These are phyloP conservation scores for Lacerta agilis DNA, from an alignment of 2,797 vertebrate species.

Conservation along the genomic window DNA sequence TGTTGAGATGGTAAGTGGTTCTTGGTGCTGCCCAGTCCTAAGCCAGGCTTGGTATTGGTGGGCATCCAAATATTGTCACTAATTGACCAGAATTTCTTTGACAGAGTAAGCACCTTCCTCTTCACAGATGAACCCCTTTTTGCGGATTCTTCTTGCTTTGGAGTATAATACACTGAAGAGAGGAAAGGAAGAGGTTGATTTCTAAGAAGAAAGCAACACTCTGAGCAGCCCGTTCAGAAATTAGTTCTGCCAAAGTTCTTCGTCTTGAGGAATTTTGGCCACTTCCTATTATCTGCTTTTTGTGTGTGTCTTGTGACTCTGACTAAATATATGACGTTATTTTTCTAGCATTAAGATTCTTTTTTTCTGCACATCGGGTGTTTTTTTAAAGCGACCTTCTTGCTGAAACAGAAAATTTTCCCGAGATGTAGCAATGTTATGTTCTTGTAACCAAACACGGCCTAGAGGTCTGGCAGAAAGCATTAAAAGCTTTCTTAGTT, in stretches of 20 bases:
- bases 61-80: not conserved
- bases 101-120: not conserved
- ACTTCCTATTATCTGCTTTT: slow-evolving; percentile 37
- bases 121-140: not conserved
- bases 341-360: not conserved
- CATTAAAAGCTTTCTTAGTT: not conserved
- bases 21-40: not conserved
- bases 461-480: not conserved
- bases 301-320: slow-evolving; percentile 53
- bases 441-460: not conserved
- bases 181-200: not conserved
- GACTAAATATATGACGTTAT: slow-evolving; percentile 48
- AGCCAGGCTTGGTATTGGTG: no score
- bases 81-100: not conserved
- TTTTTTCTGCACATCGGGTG: slow-evolving; percentile 19
- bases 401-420: not conserved
- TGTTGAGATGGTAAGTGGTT: not conserved
- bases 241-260: slow-evolving; percentile 30
- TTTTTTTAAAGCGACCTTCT: slow-evolving; percentile 1
- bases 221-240: slow-evolving; percentile 8
- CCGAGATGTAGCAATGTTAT: slow-evolving; percentile 8
- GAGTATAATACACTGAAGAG: not conserved
- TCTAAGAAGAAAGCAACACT: not conserved
- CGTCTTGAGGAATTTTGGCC: slow-evolving; percentile 42
- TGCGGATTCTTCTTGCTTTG: not conserved